Conservation (phyloP, 92 coral and sea anemone species). For the Actinostola sp. region DNA sequence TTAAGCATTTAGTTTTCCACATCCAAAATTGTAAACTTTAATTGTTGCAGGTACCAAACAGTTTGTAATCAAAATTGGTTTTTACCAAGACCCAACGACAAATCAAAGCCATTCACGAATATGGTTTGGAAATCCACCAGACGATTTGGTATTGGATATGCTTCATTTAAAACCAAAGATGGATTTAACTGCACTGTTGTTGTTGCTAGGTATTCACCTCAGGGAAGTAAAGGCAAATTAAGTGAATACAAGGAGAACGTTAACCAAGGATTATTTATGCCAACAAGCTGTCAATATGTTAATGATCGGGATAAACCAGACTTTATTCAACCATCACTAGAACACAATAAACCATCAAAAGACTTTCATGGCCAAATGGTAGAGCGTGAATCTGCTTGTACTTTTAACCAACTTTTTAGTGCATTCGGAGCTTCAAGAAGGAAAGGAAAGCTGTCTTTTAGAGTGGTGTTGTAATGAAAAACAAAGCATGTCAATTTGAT, state of each 20-base stretch:
- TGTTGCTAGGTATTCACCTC: conserved; percentile 88
- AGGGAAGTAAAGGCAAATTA: conserved; percentile 38
- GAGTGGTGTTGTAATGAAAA: conserved; percentile 59
- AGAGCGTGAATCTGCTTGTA: conserved; percentile 56
- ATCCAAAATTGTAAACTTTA: not conserved
- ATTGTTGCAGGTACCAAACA: conserved; percentile 75
- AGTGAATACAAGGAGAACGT: conserved; percentile 60
- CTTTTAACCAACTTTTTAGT: conserved; percentile 63
- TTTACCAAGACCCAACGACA: conserved; percentile 34
- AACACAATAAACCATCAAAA: conserved; percentile 34
- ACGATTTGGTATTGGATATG: conserved; percentile 81
- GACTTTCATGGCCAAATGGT: conserved; percentile 74
- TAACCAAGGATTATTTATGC: conserved; percentile 62
- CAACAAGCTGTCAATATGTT: conserved; percentile 57
- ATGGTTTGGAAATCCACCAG: conserved; percentile 72
- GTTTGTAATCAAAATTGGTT: conserved; percentile 84
- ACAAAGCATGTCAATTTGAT: no score
- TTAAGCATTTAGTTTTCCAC: not conserved
- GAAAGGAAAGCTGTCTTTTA: conserved; percentile 82
- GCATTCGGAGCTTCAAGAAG: conserved; percentile 81
- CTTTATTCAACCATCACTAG: conserved; percentile 45
- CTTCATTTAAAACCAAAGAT: conserved; percentile 55
- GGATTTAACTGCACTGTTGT: conserved; percentile 68
- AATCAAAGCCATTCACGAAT: conserved; percentile 78
- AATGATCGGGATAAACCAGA: conserved; percentile 49